These are phyloP conservation scores for Eupristina koningsbergeri DNA, from an alignment of 1,140 invertebrate species.

Conservation along the genomic window DNA sequence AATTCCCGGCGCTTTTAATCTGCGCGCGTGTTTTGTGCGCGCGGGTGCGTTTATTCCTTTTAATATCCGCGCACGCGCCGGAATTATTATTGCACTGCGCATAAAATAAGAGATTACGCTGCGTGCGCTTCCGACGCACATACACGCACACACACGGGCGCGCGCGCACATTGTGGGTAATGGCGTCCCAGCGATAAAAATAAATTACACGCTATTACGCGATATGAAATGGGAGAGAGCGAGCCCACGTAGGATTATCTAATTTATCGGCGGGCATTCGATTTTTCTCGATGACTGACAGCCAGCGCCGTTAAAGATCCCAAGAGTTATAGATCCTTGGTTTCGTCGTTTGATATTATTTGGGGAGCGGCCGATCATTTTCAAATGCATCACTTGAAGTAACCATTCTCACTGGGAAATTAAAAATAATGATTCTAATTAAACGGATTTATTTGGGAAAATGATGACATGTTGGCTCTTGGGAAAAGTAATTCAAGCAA, in stretches of 20 bases:
- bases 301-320: neutral
- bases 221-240: neutral
- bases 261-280: no score
- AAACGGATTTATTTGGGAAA: no score
- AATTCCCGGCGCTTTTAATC: conserved; percentile 28
- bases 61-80: neutral
- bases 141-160: no score
- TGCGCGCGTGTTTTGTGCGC: no score
- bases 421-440: no score
- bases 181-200: conserved; percentile 25
- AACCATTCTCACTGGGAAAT: no score
- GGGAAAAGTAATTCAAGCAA: no score
- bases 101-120: conserved; percentile 35
- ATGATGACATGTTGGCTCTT: no score
- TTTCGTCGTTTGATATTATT: neutral
- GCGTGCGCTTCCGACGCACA: conserved; percentile 6
- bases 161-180: conserved; percentile 4
- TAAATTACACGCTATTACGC: conserved; percentile 42
- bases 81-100: conserved; percentile 24
- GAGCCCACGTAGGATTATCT: neutral
- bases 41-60: neutral
- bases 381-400: no score
- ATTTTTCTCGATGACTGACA: neutral
- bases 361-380: no score
- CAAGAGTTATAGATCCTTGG: neutral